These are phyloP conservation scores for Epicampocera succincta DNA, from an alignment of 2,888 invertebrate species.

Conservation along the genomic window DNA sequence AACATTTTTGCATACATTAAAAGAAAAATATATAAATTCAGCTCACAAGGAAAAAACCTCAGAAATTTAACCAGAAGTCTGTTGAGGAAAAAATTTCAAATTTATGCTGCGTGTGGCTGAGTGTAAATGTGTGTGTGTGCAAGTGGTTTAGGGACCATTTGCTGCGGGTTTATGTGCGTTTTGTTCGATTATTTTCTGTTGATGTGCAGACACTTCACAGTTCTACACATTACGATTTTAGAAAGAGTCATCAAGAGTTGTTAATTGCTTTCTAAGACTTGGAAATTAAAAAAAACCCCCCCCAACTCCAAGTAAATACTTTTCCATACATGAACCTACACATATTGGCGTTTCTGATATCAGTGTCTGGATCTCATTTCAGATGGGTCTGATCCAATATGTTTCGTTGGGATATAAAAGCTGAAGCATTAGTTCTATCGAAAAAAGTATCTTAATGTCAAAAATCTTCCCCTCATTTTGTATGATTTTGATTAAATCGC, in stretches of 20 bases:
- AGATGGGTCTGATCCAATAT: too few relatives aligned
- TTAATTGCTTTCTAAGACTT: conserved; percentile 71
- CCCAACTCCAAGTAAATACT: too few relatives aligned
- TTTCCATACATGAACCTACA: too few relatives aligned
- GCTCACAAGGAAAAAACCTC: conserved; percentile 20
- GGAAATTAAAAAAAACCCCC: too few relatives aligned
- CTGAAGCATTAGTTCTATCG: too few relatives aligned
- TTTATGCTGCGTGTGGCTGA: conserved; percentile 61
- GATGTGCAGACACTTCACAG: too few relatives aligned
- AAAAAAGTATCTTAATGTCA: too few relatives aligned
- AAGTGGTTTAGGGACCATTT: conserved; percentile 8
- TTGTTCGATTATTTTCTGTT: not conserved
- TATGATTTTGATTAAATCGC: too few relatives aligned
- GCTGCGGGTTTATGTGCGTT: conserved; percentile 27
- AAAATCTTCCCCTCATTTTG: too few relatives aligned
- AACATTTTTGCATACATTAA: conserved; percentile 64
- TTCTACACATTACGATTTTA: conserved; percentile 38
- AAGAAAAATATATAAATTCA: conserved; percentile 6
- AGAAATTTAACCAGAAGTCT: conserved; percentile 10
- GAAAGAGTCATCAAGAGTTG: conserved; percentile 65
- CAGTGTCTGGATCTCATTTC: too few relatives aligned
- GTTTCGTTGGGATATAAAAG: too few relatives aligned
- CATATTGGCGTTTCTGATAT: too few relatives aligned
- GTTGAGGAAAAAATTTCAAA: conserved; percentile 20
- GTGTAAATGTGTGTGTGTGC: conserved; percentile 27